A percentile compares a stretch with the other conserved stretches of the same genome.
Evolutionary conservation across 2,888 invertebrate species (phyloP).

Genomic region (Junonia oenone): DNA sequence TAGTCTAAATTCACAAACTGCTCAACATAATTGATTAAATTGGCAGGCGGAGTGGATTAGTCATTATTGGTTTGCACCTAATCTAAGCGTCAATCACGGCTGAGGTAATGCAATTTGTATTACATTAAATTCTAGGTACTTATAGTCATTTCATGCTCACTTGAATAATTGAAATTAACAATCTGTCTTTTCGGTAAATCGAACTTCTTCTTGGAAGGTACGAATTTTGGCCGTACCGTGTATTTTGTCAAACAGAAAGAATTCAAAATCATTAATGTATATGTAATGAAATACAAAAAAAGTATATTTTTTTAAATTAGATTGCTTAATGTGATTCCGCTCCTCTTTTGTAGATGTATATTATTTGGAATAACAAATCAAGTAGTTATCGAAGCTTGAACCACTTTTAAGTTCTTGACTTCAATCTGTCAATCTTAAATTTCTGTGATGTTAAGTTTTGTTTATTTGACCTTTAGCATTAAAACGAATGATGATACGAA

Average conservation of each 20-base stretch:
- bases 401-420: neutral
- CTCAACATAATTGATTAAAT: slow-evolving; percentile 48
- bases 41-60: slow-evolving; percentile 39
- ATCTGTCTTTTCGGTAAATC: neutral
- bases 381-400: neutral
- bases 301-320: too few species aligned
- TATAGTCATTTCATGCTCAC: neutral
- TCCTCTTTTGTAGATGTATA: too few species aligned
- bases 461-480: neutral
- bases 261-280: too few species aligned
- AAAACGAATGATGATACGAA: neutral
- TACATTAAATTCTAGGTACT: slow-evolving; percentile 8
- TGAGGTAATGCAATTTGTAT: slow-evolving; percentile 14
- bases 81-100: slow-evolving; percentile 35
- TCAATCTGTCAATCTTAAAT: neutral
- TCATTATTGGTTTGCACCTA: slow-evolving; percentile 42
- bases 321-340: too few species aligned
- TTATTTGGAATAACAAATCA: neutral
- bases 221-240: too few species aligned
- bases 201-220: too few species aligned
- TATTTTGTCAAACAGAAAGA: too few species aligned
- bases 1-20: slow-evolving; percentile 21
- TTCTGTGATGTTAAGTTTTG: neutral
- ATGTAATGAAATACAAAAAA: too few species aligned
- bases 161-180: neutral